Base-by-base conservation (phyloP, 2,113 vertebrate species). In the Dromas ardeola region DNA sequence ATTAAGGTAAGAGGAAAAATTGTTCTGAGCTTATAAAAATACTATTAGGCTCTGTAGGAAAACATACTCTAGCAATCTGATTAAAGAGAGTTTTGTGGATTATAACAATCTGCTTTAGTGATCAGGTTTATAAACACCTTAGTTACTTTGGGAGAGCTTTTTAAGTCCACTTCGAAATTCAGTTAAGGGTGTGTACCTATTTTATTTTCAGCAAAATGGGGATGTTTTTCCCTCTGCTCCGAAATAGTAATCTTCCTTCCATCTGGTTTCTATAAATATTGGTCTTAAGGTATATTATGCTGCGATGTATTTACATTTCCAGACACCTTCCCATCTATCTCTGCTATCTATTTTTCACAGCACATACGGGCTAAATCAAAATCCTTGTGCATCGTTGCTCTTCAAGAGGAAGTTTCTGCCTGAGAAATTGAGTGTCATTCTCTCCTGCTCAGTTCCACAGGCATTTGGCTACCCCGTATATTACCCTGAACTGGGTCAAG, bases 1-100 rank as follows among this genome's bases (percentile, higher is more conserved):
- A 99, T 99, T 95, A 99, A 99, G 99, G 99, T 99, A 98, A 96
- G 74, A 67, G 66, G 61, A 93, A 96, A 88, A 93, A 52, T 47
- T 34, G 55, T 94, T 86, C 91, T 71, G n/a, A 40, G 23, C 55
- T 69, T 88, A 49, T 43, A 49, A 72, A 62, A 50, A 50, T 72
- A n/a, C 22, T 55, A 27, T 32, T 59, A 79, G 19, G 19, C 42
- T 73, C 90, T 93, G 34, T 43, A 93, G 82, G 55, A 80, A 90
- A 93, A 72, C 49, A 72, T 36, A 22, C 45, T 63, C 91, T 15
- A 83, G 66, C 73, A 69, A 55, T 92, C 55, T 70, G 62, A 87
- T 95, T 92, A 91, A 52, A 91, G 78, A 95, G 29, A 71, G 82
- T 43, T 85, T 93, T 90, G 77, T 67, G 47, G 87, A 80, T 66